A percentile compares a stretch with the other conserved stretches of the same genome.
Conservation (phyloP, 2,888 invertebrate genomes). For the Hypercompe scribonia region DNA sequence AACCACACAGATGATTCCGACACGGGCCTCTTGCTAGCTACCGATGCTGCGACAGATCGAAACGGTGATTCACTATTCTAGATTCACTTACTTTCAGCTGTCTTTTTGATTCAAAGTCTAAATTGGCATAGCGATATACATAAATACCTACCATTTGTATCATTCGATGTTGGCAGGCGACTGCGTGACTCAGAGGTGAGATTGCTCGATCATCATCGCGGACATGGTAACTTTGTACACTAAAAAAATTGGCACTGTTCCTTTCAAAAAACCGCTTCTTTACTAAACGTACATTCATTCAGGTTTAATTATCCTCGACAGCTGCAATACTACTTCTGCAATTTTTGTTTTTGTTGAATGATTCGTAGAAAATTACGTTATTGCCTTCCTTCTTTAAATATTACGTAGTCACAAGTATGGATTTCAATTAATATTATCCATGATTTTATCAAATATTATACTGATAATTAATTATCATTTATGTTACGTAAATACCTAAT, state of each 20-base stretch:
- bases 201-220: conserved; percentile 71
- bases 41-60: conserved; percentile 74
- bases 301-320: conserved; percentile 33
- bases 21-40: conserved; percentile 63
- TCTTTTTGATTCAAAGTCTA: conserved; percentile 62
- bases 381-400: background rate
- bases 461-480: background rate
- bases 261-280: conserved; percentile 25
- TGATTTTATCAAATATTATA: background rate
- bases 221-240: conserved; percentile 47
- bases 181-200: conserved; percentile 76
- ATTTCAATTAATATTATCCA: background rate
- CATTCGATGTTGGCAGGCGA: conserved; percentile 73
- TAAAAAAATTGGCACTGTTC: conserved; percentile 44
- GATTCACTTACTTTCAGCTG: conserved; percentile 52
- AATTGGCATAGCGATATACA: conserved; percentile 58
- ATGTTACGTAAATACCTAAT: background rate
- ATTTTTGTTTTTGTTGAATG: conserved; percentile 4
- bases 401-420: too few species aligned
- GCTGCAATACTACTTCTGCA: background rate
- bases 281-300: conserved; percentile 25
- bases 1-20: background rate
- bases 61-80: conserved; percentile 74
- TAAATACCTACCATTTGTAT: conserved; percentile 64
- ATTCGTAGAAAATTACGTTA: conserved; percentile 1